phyloP scores from a whole-genome alignment of 2,113 vertebrate genomes.

The Passer domesticus region DNA sequence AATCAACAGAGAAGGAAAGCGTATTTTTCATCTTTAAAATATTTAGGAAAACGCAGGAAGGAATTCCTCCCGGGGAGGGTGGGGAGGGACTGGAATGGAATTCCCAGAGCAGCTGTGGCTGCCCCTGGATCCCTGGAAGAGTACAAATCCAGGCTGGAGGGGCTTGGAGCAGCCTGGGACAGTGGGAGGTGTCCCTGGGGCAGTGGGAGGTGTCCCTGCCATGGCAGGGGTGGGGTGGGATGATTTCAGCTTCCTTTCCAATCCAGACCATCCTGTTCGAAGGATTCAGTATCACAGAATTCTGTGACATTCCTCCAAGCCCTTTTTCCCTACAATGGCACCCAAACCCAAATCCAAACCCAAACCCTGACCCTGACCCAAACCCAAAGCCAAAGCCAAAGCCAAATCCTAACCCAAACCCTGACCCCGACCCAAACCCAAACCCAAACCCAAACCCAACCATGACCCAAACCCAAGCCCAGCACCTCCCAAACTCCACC shows the following conservation, averaged over 20 bases:
- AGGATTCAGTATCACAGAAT: neutral
- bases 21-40: neutral
- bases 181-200: neutral
- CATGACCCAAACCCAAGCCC: too few species aligned
- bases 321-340: neutral
- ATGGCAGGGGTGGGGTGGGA: fast-evolving
- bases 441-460: too few species aligned
- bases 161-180: neutral
- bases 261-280: neutral
- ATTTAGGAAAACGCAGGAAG: neutral
- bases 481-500: neutral
- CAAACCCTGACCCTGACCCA: too few species aligned
- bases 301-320: neutral
- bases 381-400: too few species aligned
- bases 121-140: neutral
- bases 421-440: neutral
- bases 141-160: neutral
- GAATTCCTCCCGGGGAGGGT: neutral
- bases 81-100: neutral
- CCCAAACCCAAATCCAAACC: neutral
- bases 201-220: neutral
- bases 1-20: neutral
- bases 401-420: too few species aligned
- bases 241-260: fast-evolving
- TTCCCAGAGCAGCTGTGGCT: neutral